A percentile compares a stretch with the other conserved stretches of the same genome.
Conservation (phyloP, 2,888 invertebrate genomes). For the Mimumesa dahlbomi region DNA sequence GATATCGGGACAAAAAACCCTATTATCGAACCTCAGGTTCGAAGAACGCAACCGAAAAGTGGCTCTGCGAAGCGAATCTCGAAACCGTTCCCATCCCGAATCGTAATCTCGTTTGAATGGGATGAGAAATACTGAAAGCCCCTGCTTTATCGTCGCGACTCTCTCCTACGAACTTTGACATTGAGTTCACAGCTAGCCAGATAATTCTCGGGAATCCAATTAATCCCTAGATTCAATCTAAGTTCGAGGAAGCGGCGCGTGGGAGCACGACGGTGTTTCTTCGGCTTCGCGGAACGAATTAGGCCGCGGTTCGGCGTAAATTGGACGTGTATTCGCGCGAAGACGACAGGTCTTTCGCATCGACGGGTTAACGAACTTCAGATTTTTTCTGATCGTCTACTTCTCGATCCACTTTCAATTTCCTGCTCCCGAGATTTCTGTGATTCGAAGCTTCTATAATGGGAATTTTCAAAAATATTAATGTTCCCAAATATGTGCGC, state of each 20-base stretch:
- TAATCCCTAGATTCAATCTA: slow-evolving; percentile 56
- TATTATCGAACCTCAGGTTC: too few relatives aligned
- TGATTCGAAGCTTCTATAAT: too few relatives aligned
- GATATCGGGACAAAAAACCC: too few relatives aligned
- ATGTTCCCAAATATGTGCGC: too few relatives aligned
- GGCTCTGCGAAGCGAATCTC: too few relatives aligned
- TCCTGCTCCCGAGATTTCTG: too few relatives aligned
- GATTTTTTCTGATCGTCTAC: too few relatives aligned
- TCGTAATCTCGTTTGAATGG: slow-evolving; percentile 24
- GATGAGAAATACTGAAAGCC: slow-evolving; percentile 16
- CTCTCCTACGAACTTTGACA: slow-evolving; percentile 46
- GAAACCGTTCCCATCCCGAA: background rate
- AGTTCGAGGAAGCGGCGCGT: slow-evolving; percentile 53
- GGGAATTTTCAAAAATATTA: too few relatives aligned
- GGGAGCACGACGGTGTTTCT: slow-evolving; percentile 37
- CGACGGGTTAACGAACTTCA: background rate
- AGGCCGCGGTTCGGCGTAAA: slow-evolving; percentile 15
- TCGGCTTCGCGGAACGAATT: slow-evolving; percentile 57
- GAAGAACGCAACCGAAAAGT: too few relatives aligned
- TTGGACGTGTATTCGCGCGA: background rate
- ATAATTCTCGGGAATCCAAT: slow-evolving; percentile 55
- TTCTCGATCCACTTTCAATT: too few relatives aligned
- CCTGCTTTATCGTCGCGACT: slow-evolving; percentile 28
- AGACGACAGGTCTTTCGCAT: background rate
- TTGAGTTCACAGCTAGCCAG: slow-evolving; percentile 26